Evolutionary conservation across 2,797 vertebrate species (phyloP), one percentile per base, ranked within the genome.

Genomic region (Rhinophrynus dorsalis): DNA sequence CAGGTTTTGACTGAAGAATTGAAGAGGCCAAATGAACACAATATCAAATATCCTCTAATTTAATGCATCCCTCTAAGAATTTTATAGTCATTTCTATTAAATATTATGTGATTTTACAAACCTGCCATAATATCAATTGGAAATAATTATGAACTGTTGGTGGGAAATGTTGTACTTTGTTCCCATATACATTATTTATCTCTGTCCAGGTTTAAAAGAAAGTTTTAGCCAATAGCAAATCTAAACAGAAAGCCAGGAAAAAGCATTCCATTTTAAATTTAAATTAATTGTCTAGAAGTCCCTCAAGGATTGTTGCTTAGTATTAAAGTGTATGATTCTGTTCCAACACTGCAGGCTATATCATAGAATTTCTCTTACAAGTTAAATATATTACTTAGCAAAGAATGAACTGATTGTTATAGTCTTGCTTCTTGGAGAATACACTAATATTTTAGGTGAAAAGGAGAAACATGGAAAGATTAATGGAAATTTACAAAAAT

Each of bases 401-500:
- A 70, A 70, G 58, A 70, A 63, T 55, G 50, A 55, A 52, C 21
- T 23, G 50, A 70, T 70, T 70, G 68, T 70, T 63, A 37, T 37
- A 21, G 5, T 12, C 21, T 47, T 29, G 27, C 12, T 33, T 15
- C 50, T 54, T 35, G 20, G 12, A 37, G 58, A 62, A 47, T 37
- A 37, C 24, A 70, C 18, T 38, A 47, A 50, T 62, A 62, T 55
- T 70, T 56, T 38, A 71, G 45, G 64, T 58, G 1, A 37, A 11
- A 74, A 78, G 48, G 61, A 81, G 15, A 78, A 83, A 76, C 69
- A 48, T 73, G 66, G 74, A 84, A 82, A 82, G 81, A 81, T 79
- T 78, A 79, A 70, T 79, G 79, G 80, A 85, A 89, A 84, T 57
- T 77, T 1, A 1, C 74, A 77, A 80, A 86, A 87, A 81, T 62